Evolutionary conservation across 2,113 vertebrate species (phyloP).

Genomic region (Glareola pratincola): DNA sequence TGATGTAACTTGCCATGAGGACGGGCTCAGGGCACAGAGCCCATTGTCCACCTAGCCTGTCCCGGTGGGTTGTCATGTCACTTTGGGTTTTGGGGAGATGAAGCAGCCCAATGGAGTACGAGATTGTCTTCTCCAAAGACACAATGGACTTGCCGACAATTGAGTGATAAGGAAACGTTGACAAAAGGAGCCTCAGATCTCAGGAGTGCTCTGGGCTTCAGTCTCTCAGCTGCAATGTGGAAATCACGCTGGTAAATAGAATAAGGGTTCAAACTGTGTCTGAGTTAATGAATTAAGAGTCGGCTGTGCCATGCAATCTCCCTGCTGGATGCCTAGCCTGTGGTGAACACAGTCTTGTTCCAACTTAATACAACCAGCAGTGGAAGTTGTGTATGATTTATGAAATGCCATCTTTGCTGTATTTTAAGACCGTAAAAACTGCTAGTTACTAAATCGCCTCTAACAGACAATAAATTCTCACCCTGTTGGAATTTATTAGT

Average conservation of each 20-base stretch:
- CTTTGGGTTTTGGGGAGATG: not conserved
- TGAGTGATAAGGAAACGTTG: not conserved
- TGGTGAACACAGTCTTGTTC: not conserved
- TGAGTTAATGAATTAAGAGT: not conserved
- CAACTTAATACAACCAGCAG: not conserved
- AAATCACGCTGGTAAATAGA: not conserved
- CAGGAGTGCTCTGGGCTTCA: not conserved
- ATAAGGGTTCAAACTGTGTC: not conserved
- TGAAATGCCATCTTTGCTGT: not conserved
- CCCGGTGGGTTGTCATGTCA: not conserved
- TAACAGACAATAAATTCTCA: not conserved
- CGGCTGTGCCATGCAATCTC: not conserved
- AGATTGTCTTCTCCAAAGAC: rapidly evolving
- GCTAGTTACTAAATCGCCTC: not conserved
- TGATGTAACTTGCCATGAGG: not conserved
- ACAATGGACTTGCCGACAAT: rapidly evolving
- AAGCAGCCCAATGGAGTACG: not conserved
- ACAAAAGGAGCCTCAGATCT: not conserved
- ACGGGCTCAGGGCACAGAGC: not conserved
- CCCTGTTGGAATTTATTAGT: not conserved
- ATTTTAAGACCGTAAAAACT: not conserved
- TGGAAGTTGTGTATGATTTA: not conserved
- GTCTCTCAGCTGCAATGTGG: not conserved
- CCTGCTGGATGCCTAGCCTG: not conserved
- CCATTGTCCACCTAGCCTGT: not conserved